Conservation (phyloP, 1,140 invertebrate species). For the Maconellicoccus hirsutus region DNA sequence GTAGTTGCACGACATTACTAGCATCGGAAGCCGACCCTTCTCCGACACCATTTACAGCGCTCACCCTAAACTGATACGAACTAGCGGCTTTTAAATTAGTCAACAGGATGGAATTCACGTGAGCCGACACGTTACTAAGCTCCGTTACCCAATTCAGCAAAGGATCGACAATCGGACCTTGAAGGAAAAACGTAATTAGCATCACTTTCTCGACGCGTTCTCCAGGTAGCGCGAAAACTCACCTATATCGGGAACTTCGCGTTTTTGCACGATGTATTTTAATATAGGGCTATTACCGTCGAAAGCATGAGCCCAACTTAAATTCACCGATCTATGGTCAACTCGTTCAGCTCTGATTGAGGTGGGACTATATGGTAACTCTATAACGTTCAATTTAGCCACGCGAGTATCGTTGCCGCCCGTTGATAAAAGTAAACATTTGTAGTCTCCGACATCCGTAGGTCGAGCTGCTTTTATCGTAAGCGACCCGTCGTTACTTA, state of each 20-base stretch:
- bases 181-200: slow-evolving; percentile 30
- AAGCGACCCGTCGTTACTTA: slow-evolving; percentile 61
- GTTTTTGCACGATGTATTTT: slow-evolving; percentile 84
- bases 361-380: slow-evolving; percentile 83
- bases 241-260: slow-evolving; percentile 74
- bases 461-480: slow-evolving; percentile 70
- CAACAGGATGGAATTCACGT: slow-evolving; percentile 64
- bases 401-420: slow-evolving; percentile 84
- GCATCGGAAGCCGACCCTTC: slow-evolving; percentile 81
- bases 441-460: slow-evolving; percentile 68
- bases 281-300: slow-evolving; percentile 92
- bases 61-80: slow-evolving; percentile 90
- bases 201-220: slow-evolving; percentile 16
- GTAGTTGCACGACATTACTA: slow-evolving; percentile 73
- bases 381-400: slow-evolving; percentile 76
- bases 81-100: slow-evolving; percentile 84
- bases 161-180: slow-evolving; percentile 67
- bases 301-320: slow-evolving; percentile 89
- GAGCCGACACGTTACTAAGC: slow-evolving; percentile 69
- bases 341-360: slow-evolving; percentile 65
- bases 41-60: slow-evolving; percentile 88
- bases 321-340: slow-evolving; percentile 58
- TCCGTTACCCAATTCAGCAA: slow-evolving; percentile 80
- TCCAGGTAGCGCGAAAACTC: too few relatives aligned
- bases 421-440: slow-evolving; percentile 67